Evolutionary conservation across 2,797 vertebrate genomes (phyloP), one percentile per base, ranked within the genome.

Genomic region (Peromyscus attwateri): DNA sequence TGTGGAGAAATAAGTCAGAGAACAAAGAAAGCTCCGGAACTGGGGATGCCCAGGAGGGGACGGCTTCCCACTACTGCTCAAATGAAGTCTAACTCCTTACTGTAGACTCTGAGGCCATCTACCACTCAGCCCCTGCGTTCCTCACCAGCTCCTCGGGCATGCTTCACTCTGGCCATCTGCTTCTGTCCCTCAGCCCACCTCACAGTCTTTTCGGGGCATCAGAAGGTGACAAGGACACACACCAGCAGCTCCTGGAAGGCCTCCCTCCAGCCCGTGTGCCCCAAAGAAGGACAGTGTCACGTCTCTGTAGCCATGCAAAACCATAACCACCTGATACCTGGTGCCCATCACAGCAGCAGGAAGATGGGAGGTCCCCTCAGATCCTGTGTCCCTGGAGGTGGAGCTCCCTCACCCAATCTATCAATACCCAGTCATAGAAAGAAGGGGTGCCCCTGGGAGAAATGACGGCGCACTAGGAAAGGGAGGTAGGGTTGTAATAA

Each of bases 401-500:
- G 4, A 34, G 64, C n/a, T 81, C 40, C 34, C 75, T 89, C 62
- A 4, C 57, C 68, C 82, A 27, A 77, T 16, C 34, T 43, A 70
- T 49, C 34, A 23, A 57, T 43, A 84, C 40, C 40, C 4, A 40
- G 37, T 25, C 27, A 68, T 4, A 49, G 81, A 21, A 79, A 52
- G 46, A 27, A 3, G 10, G 66, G 19, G 1, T 29, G 6, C 17
- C 31, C 49, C 0, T 1, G 77, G 31, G 77, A 64, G 76, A 87
- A 71, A n/a, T 0, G 1, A 40, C 14, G 62, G 27, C 2, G 0
- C 0, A 10, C 2, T 7, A 52, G 34, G 76, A 52, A 79, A 68
- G 68, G 11, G 7, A 0, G 0, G 37, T 64, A 8, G 16, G 1
- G 3, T 2, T 37, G 17, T 8, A 2, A 6, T 37, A 1, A 6